A percentile compares a stretch with the other conserved stretches of the same genome.
Evolutionary conservation across 2,797 vertebrate genomes (phyloP).

Genomic region (Eidolon dupreanum): DNA sequence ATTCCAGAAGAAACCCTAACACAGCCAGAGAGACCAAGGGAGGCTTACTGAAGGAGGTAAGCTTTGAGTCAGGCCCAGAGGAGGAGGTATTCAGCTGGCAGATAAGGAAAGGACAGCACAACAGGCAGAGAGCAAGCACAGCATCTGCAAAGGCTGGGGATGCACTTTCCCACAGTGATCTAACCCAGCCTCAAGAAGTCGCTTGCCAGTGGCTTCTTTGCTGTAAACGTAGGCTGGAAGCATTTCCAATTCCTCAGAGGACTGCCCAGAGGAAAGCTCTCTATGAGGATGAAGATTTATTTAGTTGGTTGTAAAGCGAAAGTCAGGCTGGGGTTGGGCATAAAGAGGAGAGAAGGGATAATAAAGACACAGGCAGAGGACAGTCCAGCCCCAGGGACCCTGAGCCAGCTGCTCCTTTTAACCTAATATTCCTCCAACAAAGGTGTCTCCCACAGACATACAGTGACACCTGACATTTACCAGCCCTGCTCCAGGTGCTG

Average conservation of each 20-base stretch:
- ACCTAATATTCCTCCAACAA: not conserved
- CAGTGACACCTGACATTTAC: not conserved
- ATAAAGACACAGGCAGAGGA: not conserved
- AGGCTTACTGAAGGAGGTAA: not conserved
- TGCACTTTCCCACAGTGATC: not conserved
- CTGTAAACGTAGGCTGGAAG: not conserved
- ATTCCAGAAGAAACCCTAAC: not conserved
- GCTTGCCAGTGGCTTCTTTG: not conserved
- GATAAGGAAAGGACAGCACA: not conserved
- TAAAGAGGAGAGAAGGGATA: not conserved
- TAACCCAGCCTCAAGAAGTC: not conserved
- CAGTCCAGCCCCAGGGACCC: not conserved
- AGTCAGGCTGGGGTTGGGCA: not conserved
- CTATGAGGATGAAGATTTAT: not conserved
- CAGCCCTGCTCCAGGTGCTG: not conserved
- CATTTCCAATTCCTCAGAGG: not conserved
- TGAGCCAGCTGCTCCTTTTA: not conserved
- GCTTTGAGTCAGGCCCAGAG: not conserved
- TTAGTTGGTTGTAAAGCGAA: constrained; percentile 36
- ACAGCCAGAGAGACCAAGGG: not conserved
- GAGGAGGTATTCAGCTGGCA: not conserved
- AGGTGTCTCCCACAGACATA: not conserved
- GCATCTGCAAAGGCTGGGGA: not conserved
- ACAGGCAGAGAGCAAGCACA: not conserved
- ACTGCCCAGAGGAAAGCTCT: not conserved